Evolutionary conservation across 2,888 invertebrate genomes (phyloP).

Genomic region (Drosophila subsilvestris): DNA sequence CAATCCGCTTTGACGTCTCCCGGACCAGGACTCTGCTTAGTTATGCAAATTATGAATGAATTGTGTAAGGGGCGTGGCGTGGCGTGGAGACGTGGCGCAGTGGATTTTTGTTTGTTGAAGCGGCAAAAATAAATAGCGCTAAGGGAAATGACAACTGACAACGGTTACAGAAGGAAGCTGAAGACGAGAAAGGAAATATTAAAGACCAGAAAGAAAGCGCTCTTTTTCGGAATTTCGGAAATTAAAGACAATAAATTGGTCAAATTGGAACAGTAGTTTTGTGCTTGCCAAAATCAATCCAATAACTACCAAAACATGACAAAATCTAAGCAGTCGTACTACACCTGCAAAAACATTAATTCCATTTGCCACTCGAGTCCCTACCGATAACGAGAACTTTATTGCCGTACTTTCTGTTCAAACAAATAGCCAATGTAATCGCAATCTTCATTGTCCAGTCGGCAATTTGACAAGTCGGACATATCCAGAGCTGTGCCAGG

Average conservation of each 20-base stretch:
- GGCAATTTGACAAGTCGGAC: constrained; percentile 30
- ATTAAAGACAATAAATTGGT: background rate
- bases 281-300: too few relatives aligned
- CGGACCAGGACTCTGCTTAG: constrained; percentile 55
- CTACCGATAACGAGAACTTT: constrained; percentile 26
- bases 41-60: constrained; percentile 74
- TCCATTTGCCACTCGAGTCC: constrained; percentile 1
- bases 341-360: constrained; percentile 25
- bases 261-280: too few relatives aligned
- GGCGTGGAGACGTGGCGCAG: constrained; percentile 9
- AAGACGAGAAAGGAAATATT: background rate
- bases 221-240: background rate
- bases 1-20: constrained; percentile 61
- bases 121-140: constrained; percentile 72
- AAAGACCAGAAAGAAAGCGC: constrained; percentile 9
- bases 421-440: constrained; percentile 39
- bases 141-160: constrained; percentile 60
- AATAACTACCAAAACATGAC: too few relatives aligned
- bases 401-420: constrained; percentile 16
- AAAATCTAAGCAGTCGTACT: constrained; percentile 3
- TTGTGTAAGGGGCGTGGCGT: constrained; percentile 4
- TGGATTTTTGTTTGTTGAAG: constrained; percentile 73
- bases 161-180: background rate
- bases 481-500: constrained; percentile 7
- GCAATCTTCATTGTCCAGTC: constrained; percentile 28